Percentiles rank a stretch among this genome's conserved stretches.
phyloP scores from a whole-genome alignment of 1,140 invertebrate genomes.

The Bombus vancouverensis region DNA sequence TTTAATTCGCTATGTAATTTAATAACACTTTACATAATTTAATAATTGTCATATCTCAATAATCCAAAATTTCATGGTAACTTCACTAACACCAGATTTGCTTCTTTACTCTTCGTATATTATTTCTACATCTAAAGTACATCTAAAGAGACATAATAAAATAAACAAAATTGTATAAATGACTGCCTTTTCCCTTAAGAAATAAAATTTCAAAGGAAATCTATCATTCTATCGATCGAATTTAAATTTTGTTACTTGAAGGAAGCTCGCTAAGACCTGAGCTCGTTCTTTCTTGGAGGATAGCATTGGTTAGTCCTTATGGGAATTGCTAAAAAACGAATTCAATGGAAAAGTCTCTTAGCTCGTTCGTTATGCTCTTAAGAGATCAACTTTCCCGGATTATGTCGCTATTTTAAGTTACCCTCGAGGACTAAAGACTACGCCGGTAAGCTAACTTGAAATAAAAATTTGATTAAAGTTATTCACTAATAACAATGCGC shows the following conservation, averaged over 20 bases:
- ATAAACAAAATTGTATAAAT: background rate
- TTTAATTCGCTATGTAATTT: background rate
- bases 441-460: slow-evolving; percentile 20
- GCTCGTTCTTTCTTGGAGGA: background rate
- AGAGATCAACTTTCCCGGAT: slow-evolving; percentile 51
- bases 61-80: background rate
- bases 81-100: background rate
- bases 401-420: slow-evolving; percentile 45
- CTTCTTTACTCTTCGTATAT: background rate
- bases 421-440: slow-evolving; percentile 3
- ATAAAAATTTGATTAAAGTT: background rate
- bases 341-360: slow-evolving; percentile 61
- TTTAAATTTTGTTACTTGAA: background rate
- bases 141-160: background rate
- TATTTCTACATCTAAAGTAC: background rate
- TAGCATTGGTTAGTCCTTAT: slow-evolving; percentile 46
- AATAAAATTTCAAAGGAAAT: background rate
- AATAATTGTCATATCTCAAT: background rate
- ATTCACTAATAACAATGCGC: background rate
- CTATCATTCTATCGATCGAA: background rate
- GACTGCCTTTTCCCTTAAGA: background rate
- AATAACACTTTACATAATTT: background rate
- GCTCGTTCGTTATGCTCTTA: slow-evolving; percentile 57
- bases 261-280: background rate
- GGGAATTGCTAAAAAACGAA: slow-evolving; percentile 56